phyloP scores from a whole-genome alignment of 2,113 vertebrate genomes.

The Heloderma charlesbogerti region DNA sequence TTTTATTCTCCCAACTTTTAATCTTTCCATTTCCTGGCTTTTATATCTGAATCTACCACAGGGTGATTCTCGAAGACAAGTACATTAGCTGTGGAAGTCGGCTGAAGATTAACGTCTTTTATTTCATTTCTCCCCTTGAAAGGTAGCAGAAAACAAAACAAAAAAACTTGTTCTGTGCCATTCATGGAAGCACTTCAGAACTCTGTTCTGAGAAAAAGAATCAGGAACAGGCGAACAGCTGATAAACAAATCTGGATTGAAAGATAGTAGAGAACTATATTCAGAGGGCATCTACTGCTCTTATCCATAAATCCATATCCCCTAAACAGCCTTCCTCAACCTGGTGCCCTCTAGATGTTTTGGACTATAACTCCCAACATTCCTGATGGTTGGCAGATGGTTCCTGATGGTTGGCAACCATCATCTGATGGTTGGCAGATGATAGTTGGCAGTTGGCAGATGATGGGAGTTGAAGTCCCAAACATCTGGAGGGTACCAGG shows the following conservation, averaged over 20 bases:
- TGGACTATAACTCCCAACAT: too few relatives aligned
- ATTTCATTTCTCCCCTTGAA: not conserved
- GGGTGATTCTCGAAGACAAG: not conserved
- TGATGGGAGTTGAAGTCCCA: too few relatives aligned
- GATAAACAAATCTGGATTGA: not conserved
- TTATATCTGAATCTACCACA: not conserved
- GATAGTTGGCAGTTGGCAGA: too few relatives aligned
- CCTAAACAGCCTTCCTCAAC: too few relatives aligned
- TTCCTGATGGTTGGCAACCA: too few relatives aligned
- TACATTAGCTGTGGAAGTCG: not conserved
- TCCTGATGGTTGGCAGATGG: too few relatives aligned
- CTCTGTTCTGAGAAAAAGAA: not conserved
- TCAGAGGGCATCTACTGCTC: not conserved
- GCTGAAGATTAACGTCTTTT: not conserved
- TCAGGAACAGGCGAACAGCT: not conserved
- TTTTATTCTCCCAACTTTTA: slow-evolving; percentile 24
- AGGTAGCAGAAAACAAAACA: not conserved
- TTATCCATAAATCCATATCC: not conserved
- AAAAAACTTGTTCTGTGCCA: not conserved
- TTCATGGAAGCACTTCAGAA: not conserved
- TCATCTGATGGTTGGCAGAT: too few relatives aligned
- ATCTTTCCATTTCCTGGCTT: slow-evolving; percentile 6
- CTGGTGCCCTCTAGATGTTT: too few relatives aligned
- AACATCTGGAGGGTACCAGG: too few relatives aligned
- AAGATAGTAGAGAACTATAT: not conserved